phyloP scores from a whole-genome alignment of 1,140 invertebrate species.

The Lepidurus couesii region DNA sequence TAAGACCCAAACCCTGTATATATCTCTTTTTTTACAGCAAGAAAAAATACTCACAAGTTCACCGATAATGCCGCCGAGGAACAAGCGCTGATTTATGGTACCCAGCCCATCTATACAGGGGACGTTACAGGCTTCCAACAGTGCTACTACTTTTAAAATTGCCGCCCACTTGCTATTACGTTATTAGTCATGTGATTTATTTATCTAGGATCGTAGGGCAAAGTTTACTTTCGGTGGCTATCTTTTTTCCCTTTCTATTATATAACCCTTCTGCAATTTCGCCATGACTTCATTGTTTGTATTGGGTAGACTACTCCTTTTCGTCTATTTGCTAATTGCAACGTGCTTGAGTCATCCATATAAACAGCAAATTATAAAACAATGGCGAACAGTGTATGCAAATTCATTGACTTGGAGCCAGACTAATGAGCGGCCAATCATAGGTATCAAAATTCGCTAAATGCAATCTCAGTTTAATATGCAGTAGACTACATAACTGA shows the following conservation, averaged over 20 bases:
- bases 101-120: constrained; percentile 40
- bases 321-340: background rate
- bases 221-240: background rate
- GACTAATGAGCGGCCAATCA: background rate
- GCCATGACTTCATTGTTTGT: background rate
- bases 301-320: background rate
- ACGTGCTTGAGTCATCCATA: constrained; percentile 7
- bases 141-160: constrained; percentile 39
- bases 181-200: background rate
- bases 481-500: background rate
- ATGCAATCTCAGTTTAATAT: background rate
- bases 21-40: constrained; percentile 38
- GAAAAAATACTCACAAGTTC: constrained; percentile 43
- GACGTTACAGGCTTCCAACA: constrained; percentile 40
- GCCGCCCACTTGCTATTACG: background rate
- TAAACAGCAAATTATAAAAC: background rate
- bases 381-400: background rate
- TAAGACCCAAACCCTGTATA: constrained; percentile 15
- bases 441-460: background rate
- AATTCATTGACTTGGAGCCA: background rate
- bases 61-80: constrained; percentile 39
- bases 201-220: background rate
- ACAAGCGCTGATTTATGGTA: constrained; percentile 44
- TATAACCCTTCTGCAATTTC: background rate
- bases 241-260: background rate